Conservation (phyloP, 35 echinoderm and acorn worm genomes). For the Lytechinus variegatus region DNA sequence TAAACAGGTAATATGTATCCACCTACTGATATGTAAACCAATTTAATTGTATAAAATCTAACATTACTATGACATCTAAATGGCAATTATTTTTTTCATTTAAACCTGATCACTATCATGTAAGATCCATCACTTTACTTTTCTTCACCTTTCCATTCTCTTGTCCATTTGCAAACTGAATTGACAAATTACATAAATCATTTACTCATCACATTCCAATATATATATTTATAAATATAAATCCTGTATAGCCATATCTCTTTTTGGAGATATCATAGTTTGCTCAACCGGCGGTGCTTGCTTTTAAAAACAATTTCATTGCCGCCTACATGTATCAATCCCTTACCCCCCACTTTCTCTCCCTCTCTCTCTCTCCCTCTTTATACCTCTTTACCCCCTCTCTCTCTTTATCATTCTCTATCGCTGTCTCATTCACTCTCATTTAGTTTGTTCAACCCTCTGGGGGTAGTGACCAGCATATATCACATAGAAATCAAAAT, state of each 20-base stretch:
- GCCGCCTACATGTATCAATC: not conserved
- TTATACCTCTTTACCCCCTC: not conserved
- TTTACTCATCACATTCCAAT: constrained; percentile 3
- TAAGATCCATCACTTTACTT: not conserved
- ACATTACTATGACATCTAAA: not conserved
- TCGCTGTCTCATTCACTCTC: not conserved
- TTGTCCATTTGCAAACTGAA: not conserved
- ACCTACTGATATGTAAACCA: no score
- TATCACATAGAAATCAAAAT: constrained; percentile 20
- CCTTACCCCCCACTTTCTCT: not conserved
- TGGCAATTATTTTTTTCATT: not conserved
- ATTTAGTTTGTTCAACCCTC: constrained; percentile 18
- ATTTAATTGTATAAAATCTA: not conserved
- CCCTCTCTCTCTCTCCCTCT: not conserved
- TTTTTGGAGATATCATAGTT: not conserved
- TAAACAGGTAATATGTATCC: no score
- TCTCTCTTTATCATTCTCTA: not conserved
- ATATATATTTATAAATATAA: not conserved
- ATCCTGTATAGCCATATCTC: not conserved
- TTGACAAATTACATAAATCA: not conserved
- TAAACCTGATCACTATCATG: not conserved
- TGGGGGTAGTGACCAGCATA: not conserved
- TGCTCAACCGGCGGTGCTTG: not conserved
- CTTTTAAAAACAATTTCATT: constrained; percentile 7
- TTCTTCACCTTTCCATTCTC: not conserved